Percentiles rank a stretch among this genome's conserved stretches.
phyloP scores from a whole-genome alignment of 37 sponge, comb jelly and placozoan genomes.

The Aplysina aerophoba region DNA sequence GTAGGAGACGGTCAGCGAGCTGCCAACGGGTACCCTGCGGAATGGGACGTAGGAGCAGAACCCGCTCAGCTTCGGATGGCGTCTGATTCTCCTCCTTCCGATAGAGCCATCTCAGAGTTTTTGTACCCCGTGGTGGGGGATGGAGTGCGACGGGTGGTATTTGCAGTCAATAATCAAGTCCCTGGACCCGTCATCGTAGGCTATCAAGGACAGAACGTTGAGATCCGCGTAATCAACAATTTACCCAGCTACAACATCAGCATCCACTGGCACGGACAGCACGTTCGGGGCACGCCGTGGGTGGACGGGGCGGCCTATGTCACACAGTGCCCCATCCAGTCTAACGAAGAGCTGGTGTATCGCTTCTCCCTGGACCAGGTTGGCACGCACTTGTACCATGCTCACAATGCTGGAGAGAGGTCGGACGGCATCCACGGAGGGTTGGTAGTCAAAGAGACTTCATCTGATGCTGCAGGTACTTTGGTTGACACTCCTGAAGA shows the following conservation, averaged over 20 bases:
- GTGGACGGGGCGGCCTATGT: slow-evolving; percentile 71
- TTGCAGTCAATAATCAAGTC: slow-evolving; percentile 3
- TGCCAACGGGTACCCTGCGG: neutral
- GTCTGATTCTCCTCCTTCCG: neutral
- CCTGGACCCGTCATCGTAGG: slow-evolving; percentile 15
- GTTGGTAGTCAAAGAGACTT: slow-evolving; percentile 54
- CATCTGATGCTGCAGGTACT: neutral
- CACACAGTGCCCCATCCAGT: slow-evolving; percentile 81
- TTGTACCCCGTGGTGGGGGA: neutral
- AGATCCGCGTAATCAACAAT: slow-evolving; percentile 59
- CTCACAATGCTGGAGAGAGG: slow-evolving; percentile 67
- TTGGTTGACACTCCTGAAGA: slow-evolving; percentile 59
- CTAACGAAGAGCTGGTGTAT: slow-evolving; percentile 44
- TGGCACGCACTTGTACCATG: slow-evolving; percentile 88
- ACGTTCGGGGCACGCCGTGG: slow-evolving; percentile 66
- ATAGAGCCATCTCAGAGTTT: neutral
- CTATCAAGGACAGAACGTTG: slow-evolving; percentile 36
- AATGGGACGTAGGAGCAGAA: neutral
- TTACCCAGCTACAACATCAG: slow-evolving; percentile 41
- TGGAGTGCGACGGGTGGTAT: neutral
- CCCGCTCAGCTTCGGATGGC: neutral
- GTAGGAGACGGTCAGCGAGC: neutral
- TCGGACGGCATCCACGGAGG: slow-evolving; percentile 69
- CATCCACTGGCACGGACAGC: slow-evolving; percentile 90
- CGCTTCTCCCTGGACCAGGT: slow-evolving; percentile 44